Evolutionary conservation across 30 jellyfish, hydroid and myxozoan genomes (phyloP).

Genomic region (Cassiopea andromeda): DNA sequence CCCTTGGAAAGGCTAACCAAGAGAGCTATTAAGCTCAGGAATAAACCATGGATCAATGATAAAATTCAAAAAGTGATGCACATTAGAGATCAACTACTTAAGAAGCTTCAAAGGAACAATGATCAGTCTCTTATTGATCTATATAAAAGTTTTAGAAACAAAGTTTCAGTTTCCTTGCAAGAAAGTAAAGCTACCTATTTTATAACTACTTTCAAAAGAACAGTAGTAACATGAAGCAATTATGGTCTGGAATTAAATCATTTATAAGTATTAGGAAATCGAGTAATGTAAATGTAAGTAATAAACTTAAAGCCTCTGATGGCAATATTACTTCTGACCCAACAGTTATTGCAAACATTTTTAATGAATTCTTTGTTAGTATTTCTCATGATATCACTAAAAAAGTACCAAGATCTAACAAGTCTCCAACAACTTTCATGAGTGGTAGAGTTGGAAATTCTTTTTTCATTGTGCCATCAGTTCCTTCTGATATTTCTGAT

Average conservation of each 20-base stretch:
- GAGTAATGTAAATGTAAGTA: slow-evolving; percentile 61
- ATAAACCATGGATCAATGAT: slow-evolving; percentile 74
- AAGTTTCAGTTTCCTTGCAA: slow-evolving; percentile 43
- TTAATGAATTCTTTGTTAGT: slow-evolving; percentile 58
- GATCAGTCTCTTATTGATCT: slow-evolving; percentile 18
- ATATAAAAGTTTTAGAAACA: slow-evolving; percentile 40
- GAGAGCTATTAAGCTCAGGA: slow-evolving; percentile 44
- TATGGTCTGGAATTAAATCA: slow-evolving; percentile 79
- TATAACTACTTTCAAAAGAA: slow-evolving; percentile 64
- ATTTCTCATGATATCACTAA: slow-evolving; percentile 63
- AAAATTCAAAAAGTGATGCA: slow-evolving; percentile 62
- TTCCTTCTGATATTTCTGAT: slow-evolving; percentile 60
- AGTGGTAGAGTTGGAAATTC: slow-evolving; percentile 54
- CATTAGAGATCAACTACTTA: slow-evolving; percentile 54
- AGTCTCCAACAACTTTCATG: slow-evolving; percentile 44
- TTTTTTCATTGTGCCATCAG: slow-evolving; percentile 61
- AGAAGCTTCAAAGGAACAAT: slow-evolving; percentile 24
- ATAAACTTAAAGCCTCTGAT: slow-evolving; percentile 53
- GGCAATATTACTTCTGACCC: slow-evolving; percentile 59
- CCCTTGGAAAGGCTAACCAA: slow-evolving; percentile 51
- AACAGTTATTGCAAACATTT: slow-evolving; percentile 67
- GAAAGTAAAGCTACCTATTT: slow-evolving; percentile 67
- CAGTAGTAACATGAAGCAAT: slow-evolving; percentile 66
- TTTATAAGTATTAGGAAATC: slow-evolving; percentile 46
- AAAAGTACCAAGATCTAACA: slow-evolving; percentile 39